A percentile compares a stretch with the other conserved stretches of the same genome.
These are phyloP conservation scores for Gopherus flavomarginatus DNA, from an alignment of 2,113 vertebrate species.

Conservation along the genomic window DNA sequence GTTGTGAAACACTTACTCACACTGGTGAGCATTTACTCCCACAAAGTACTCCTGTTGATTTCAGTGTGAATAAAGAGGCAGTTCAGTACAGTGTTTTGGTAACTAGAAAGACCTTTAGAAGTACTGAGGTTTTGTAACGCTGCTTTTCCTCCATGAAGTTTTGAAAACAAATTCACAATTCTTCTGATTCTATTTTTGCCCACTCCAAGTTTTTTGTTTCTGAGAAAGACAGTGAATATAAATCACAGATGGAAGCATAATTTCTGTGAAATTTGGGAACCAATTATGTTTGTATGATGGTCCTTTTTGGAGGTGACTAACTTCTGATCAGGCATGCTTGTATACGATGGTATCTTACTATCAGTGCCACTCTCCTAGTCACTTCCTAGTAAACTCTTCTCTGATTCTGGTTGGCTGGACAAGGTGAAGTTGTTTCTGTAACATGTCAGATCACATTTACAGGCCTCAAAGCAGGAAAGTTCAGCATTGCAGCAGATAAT, in stretches of 20 bases:
- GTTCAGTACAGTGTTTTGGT: accelerated
- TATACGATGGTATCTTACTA: neutral
- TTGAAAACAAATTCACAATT: accelerated
- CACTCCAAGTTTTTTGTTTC: neutral
- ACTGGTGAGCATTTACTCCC: neutral
- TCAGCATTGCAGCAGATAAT: neutral
- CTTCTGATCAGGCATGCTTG: neutral
- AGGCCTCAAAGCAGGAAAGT: neutral
- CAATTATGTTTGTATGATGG: neutral
- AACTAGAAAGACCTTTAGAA: neutral
- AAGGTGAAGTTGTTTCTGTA: neutral
- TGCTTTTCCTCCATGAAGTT: neutral
- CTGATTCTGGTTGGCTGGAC: neutral
- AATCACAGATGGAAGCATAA: neutral
- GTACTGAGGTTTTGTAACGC: neutral
- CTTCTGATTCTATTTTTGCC: neutral
- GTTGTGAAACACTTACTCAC: neutral
- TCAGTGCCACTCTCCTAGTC: neutral
- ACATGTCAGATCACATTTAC: slow-evolving; percentile 14
- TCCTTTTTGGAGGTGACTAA: neutral
- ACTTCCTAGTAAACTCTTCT: neutral
- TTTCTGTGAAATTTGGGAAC: neutral
- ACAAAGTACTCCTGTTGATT: accelerated
- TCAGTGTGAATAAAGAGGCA: accelerated
- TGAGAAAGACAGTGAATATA: neutral